Evolutionary conservation across 1,140 invertebrate genomes (phyloP), one percentile per base, ranked within the genome.

Genomic region (Bombus haemorrhoidalis): DNA sequence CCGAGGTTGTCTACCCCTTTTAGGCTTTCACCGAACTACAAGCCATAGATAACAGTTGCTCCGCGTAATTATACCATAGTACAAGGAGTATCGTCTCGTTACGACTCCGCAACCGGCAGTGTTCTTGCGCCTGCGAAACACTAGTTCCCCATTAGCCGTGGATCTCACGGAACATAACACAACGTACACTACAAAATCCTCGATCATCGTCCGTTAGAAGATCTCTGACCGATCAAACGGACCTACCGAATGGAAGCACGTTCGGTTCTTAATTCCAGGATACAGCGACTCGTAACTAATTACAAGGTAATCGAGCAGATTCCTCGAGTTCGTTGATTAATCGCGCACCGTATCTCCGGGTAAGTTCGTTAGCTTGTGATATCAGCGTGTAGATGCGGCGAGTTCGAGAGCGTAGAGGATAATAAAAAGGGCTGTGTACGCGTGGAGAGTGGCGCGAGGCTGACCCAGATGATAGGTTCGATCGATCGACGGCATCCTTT

Each of bases 401-500:
- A 66, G 13, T 32, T 15, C 6, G 62, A 66, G 62, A 64, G n/a
- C 59, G 78, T 43, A 75, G 41, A 75, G 68, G 41, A 73, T 34
- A 68, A 89, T 81, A 87, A 87, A 80, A 81, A 84, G 43, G 83
- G 71, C 83, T 18, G 73, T 32, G 37, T 64, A 64, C 47, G 53
- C 68, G 75, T n/a, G 66, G 15, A 4, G 47, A 39, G 34, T 64
- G 39, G 32, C 39, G 53, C 39, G 59, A 72, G 22, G 53, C 13
- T 90, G 80, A 87, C 75, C 88, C 57, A 80, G 83, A 83, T 87
- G 71, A 83, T 85, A 74, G 74, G 62, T 85, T 66, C 71, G 66
- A 87, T 87, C 88, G 80, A 89, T 83, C 72, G 72, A 34, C 62
- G 57, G 73, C 22, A 71, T 87, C 86, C 77, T 82, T 85, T 62